phyloP scores from a whole-genome alignment of 2,797 vertebrate species.

The Manis javanica region DNA sequence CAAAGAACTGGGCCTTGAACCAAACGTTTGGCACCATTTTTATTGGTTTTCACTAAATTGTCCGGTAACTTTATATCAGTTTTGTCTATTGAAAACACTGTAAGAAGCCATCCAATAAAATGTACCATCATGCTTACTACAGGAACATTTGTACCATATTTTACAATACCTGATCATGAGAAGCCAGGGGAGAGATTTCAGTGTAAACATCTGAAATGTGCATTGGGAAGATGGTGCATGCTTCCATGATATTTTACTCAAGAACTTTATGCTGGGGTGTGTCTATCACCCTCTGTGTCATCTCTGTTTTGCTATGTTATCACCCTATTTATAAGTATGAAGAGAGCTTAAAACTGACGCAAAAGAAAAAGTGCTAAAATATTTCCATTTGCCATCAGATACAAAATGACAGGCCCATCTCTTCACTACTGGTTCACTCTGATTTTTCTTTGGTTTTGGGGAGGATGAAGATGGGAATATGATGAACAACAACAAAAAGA shows the following conservation, averaged over 20 bases:
- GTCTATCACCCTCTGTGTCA: neutral
- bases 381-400: neutral
- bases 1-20: neutral
- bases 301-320: neutral
- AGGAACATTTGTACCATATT: neutral
- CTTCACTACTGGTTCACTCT: neutral
- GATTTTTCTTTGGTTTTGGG: constrained; percentile 1
- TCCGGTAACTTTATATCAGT: neutral
- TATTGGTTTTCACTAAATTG: neutral
- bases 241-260: neutral
- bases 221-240: neutral
- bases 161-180: neutral
- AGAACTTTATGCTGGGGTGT: neutral
- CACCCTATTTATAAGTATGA: neutral
- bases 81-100: neutral
- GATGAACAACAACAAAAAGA: neutral
- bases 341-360: neutral
- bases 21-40: neutral
- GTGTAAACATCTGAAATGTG: neutral
- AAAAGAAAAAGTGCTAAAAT: neutral
- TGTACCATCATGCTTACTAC: neutral
- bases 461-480: neutral
- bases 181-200: neutral
- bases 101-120: neutral
- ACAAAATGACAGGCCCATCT: neutral